These are phyloP conservation scores for Luperina testacea DNA, from an alignment of 2,888 invertebrate genomes.

Conservation along the genomic window DNA sequence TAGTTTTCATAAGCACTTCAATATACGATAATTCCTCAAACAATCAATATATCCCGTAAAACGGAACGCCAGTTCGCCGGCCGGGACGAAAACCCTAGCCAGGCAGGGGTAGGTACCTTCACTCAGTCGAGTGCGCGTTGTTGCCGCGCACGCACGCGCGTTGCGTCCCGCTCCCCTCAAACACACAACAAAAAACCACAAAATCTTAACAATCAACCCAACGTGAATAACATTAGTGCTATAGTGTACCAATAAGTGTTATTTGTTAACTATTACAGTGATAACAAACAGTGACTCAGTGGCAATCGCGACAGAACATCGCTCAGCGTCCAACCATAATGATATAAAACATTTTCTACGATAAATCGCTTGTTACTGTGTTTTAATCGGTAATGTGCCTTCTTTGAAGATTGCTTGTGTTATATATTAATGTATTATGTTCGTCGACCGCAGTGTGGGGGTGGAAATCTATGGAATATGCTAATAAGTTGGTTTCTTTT, in stretches of 20 bases:
- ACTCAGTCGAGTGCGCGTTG: slow-evolving; percentile 82
- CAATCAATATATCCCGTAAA: slow-evolving; percentile 72
- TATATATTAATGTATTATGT: slow-evolving; percentile 64
- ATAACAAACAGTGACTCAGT: slow-evolving; percentile 65
- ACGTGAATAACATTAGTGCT: slow-evolving; percentile 73
- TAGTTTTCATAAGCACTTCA: background rate
- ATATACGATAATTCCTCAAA: slow-evolving; percentile 2
- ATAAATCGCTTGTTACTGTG: slow-evolving; percentile 85
- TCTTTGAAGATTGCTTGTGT: slow-evolving; percentile 73
- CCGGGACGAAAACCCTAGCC: slow-evolving; percentile 86
- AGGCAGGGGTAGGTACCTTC: slow-evolving; percentile 82
- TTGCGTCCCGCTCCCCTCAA: slow-evolving; percentile 60
- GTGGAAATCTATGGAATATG: slow-evolving; percentile 85
- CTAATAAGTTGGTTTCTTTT: slow-evolving; percentile 88
- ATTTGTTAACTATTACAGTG: slow-evolving; percentile 63
- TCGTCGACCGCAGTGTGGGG: slow-evolving; percentile 75
- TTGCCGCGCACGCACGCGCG: slow-evolving; percentile 74
- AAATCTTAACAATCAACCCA: slow-evolving; percentile 73
- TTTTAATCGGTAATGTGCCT: slow-evolving; percentile 85
- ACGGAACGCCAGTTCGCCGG: slow-evolving; percentile 83
- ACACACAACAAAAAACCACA: slow-evolving; percentile 84
- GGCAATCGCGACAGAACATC: slow-evolving; percentile 70
- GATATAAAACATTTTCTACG: slow-evolving; percentile 87
- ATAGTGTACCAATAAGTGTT: slow-evolving; percentile 68
- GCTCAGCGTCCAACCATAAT: slow-evolving; percentile 80